Evolutionary conservation across 2,888 invertebrate species (phyloP).

Genomic region (Stenolophus ochropezus): DNA sequence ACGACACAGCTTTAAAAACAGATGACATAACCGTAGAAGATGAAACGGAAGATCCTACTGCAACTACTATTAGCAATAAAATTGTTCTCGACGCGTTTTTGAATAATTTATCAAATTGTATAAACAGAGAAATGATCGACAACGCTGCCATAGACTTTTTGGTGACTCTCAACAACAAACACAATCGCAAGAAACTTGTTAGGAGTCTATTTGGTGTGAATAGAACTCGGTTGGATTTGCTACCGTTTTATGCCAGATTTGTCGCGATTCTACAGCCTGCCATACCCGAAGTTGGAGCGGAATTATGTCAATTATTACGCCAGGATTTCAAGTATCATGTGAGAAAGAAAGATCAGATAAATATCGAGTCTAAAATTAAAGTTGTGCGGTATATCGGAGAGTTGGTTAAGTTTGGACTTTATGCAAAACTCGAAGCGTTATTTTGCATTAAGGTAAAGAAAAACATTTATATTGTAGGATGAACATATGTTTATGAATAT

Average conservation of each 20-base stretch:
- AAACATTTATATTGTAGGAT: not conserved
- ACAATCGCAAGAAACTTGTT: slow-evolving; percentile 93
- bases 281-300: slow-evolving; percentile 92
- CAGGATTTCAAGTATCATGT: slow-evolving; percentile 96
- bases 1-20: slow-evolving; percentile 72
- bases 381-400: slow-evolving; percentile 97
- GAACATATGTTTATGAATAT: not conserved
- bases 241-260: slow-evolving; percentile 95
- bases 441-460: slow-evolving; percentile 88
- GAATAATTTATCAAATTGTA: slow-evolving; percentile 91
- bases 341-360: slow-evolving; percentile 91
- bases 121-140: slow-evolving; percentile 96
- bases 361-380: slow-evolving; percentile 92
- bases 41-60: slow-evolving; percentile 74
- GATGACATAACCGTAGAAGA: slow-evolving; percentile 73
- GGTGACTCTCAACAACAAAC: slow-evolving; percentile 94
- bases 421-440: slow-evolving; percentile 95
- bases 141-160: slow-evolving; percentile 96
- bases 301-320: slow-evolving; percentile 90
- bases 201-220: slow-evolving; percentile 92
- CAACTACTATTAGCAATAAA: slow-evolving; percentile 77
- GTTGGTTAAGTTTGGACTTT: slow-evolving; percentile 92
- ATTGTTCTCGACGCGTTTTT: slow-evolving; percentile 88
- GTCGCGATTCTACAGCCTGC: slow-evolving; percentile 94
- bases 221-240: slow-evolving; percentile 91